phyloP scores from a whole-genome alignment of 2,797 vertebrate species.

The Podarcis lilfordi region DNA sequence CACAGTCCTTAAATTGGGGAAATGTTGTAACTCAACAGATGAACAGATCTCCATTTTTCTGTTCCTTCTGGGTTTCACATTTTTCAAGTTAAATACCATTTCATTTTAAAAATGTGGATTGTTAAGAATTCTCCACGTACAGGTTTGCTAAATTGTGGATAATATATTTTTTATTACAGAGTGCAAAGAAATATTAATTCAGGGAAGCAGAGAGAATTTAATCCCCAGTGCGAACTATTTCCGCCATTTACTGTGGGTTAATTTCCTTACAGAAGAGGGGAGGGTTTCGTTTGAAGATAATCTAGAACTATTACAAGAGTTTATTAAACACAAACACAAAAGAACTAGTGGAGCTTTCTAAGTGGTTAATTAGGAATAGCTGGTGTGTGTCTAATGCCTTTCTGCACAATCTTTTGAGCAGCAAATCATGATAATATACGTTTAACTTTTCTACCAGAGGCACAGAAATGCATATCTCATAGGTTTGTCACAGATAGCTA shows the following conservation, averaged over 20 bases:
- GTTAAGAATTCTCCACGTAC: too few species aligned
- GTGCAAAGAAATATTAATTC: constrained; percentile 7
- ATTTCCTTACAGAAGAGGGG: constrained; percentile 49
- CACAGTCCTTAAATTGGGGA: not conserved
- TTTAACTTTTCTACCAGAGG: constrained; percentile 54
- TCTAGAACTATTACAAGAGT: constrained; percentile 59
- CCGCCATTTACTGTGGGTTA: constrained; percentile 30
- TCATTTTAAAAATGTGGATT: too few species aligned
- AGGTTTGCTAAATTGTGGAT: too few species aligned
- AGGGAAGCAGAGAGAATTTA: constrained; percentile 12
- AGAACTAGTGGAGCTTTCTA: constrained; percentile 69
- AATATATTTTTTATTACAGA: not conserved
- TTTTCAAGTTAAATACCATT: too few species aligned
- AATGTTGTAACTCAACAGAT: not conserved
- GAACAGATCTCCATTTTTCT: too few species aligned
- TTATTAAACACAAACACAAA: constrained; percentile 73
- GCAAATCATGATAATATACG: constrained; percentile 44
- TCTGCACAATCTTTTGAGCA: constrained; percentile 61
- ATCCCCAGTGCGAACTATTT: constrained; percentile 49
- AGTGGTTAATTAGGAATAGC: constrained; percentile 72
- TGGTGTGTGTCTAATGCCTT: constrained; percentile 73
- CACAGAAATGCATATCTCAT: constrained; percentile 30
- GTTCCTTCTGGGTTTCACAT: too few species aligned
- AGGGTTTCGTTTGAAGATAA: constrained; percentile 65
- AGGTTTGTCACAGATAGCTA: not conserved